Evolutionary conservation across 1,140 invertebrate species (phyloP).

Genomic region (Hycleus cichorii): DNA sequence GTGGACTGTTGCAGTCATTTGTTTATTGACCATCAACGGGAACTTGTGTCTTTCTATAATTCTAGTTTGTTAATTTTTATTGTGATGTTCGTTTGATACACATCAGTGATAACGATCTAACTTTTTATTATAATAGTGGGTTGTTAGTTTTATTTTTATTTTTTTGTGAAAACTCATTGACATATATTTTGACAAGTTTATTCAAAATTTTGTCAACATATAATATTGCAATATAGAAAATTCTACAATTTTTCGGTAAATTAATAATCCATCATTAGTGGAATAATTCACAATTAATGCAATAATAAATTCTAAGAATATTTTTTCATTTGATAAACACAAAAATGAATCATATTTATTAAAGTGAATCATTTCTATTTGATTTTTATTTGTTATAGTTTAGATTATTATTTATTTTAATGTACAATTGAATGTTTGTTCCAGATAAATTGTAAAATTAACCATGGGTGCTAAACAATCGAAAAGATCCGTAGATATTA

Average conservation of each 20-base stretch:
- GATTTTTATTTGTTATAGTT: no score
- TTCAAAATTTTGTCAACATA: no score
- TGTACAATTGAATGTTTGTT: no score
- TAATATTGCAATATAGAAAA: no score
- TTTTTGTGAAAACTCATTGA: not conserved
- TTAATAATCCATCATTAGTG: no score
- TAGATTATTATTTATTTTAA: no score
- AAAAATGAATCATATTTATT: no score
- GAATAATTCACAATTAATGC: no score
- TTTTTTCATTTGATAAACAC: no score
- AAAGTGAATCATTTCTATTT: no score
- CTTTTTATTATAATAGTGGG: not conserved
- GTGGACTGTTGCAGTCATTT: constrained; percentile 2
- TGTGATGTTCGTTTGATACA: not conserved
- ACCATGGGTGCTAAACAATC: constrained; percentile 76
- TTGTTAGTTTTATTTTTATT: not conserved
- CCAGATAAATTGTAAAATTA: constrained; percentile 12
- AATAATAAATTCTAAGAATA: no score
- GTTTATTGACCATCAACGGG: not conserved
- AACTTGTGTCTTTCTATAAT: not conserved
- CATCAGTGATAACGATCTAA: not conserved
- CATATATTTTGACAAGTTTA: not conserved
- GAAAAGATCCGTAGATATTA: constrained; percentile 77
- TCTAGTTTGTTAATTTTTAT: not conserved
- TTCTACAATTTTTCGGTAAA: no score